Evolutionary conservation across 2,113 vertebrate genomes (phyloP).

Genomic region (Oryctolagus cuniculus): DNA sequence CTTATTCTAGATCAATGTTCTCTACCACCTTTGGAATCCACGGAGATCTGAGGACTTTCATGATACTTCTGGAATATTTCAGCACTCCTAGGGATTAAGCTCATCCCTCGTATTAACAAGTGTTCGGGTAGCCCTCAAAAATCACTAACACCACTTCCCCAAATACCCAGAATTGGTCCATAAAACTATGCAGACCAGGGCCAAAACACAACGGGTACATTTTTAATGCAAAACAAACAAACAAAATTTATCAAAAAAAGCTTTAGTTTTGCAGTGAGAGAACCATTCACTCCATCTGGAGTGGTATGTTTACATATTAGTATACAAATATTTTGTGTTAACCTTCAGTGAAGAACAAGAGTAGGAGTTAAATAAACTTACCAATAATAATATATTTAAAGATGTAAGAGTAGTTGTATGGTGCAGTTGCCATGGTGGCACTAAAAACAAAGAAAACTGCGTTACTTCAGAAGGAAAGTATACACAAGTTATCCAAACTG

Average conservation of each 20-base stretch:
- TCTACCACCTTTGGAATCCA: slow-evolving; percentile 52
- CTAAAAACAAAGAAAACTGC: slow-evolving; percentile 86
- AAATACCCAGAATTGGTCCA: neutral
- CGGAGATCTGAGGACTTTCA: neutral
- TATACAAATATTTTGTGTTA: slow-evolving; percentile 10
- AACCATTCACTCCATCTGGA: slow-evolving; percentile 32
- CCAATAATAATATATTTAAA: slow-evolving; percentile 99
- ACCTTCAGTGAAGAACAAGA: slow-evolving; percentile 39
- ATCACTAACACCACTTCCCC: slow-evolving; percentile 41
- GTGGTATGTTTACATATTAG: slow-evolving; percentile 22
- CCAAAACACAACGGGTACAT: slow-evolving; percentile 16
- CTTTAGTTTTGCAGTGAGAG: slow-evolving; percentile 61
- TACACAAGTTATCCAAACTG: slow-evolving; percentile 9
- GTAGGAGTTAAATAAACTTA: slow-evolving; percentile 87
- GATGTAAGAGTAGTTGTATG: slow-evolving; percentile 99
- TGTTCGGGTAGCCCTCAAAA: neutral
- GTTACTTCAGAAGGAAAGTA: slow-evolving; percentile 65
- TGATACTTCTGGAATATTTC: slow-evolving; percentile 9
- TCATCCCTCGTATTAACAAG: slow-evolving; percentile 22
- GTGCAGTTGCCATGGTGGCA: slow-evolving; percentile 97
- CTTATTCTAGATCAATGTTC: slow-evolving; percentile 41
- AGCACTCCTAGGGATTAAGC: slow-evolving; percentile 37
- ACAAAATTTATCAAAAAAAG: slow-evolving; percentile 35
- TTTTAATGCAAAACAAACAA: neutral
- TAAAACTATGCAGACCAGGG: neutral